Conservation (phyloP, 2,797 vertebrate genomes). For the Anableps anableps region DNA sequence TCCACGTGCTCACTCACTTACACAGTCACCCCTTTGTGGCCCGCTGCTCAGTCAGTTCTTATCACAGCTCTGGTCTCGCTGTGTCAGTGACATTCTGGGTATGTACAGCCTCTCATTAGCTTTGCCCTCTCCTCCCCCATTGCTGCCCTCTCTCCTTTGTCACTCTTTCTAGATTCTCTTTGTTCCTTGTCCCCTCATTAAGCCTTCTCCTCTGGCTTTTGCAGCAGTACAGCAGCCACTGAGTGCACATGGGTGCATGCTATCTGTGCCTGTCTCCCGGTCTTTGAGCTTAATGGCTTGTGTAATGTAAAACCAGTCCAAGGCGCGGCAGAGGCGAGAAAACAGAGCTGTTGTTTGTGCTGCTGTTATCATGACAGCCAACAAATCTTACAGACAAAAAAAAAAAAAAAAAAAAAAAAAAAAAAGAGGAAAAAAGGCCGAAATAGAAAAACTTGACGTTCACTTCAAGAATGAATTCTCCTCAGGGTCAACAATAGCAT, state of each 20-base stretch:
- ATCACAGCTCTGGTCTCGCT: conserved; percentile 44
- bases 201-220: conserved; percentile 30
- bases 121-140: background rate
- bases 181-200: conserved; percentile 55
- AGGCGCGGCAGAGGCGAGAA: conserved; percentile 3
- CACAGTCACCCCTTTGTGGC: conserved; percentile 2
- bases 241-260: background rate
- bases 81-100: conserved; percentile 51
- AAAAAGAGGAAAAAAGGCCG: background rate
- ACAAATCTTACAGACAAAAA: background rate
- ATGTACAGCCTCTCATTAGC: conserved; percentile 49
- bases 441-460: background rate
- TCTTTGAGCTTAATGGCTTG: conserved; percentile 29
- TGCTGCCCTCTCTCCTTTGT: conserved; percentile 33
- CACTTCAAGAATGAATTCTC: background rate
- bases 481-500: background rate
- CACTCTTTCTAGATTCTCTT: conserved; percentile 45
- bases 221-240: conserved; percentile 12
- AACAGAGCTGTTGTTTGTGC: conserved; percentile 2
- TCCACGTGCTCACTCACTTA: background rate
- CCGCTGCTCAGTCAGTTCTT: conserved; percentile 41
- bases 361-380: background rate
- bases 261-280: conserved; percentile 15
- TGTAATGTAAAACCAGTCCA: conserved; percentile 28
- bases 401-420: background rate